phyloP scores from a whole-genome alignment of 2,888 invertebrate species.

The Sarcophaga subvicina region DNA sequence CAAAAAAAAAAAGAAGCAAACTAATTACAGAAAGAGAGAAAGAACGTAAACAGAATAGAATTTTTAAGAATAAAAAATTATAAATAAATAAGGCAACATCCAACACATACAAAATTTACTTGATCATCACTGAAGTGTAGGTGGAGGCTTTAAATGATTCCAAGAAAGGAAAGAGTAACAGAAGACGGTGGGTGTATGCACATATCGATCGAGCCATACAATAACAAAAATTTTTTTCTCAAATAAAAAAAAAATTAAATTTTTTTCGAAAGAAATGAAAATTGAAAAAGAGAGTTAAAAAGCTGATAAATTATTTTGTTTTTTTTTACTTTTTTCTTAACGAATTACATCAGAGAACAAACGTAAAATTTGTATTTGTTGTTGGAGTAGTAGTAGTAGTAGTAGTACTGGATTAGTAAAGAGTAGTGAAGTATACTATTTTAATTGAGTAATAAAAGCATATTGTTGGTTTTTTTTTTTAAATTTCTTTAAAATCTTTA shows the following conservation, averaged over 20 bases:
- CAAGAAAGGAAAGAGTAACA: not conserved
- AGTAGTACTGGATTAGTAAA: constrained; percentile 20
- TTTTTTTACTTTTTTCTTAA: not conserved
- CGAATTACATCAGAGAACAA: constrained; percentile 52
- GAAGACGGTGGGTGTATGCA: constrained; percentile 27
- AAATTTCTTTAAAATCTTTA: constrained; percentile 69
- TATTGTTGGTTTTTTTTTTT: constrained; percentile 69
- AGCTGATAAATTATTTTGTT: too few relatives aligned
- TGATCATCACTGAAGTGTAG: not conserved
- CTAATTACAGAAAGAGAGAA: not conserved
- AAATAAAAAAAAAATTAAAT: too few relatives aligned
- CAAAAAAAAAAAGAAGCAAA: not conserved
- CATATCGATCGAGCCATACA: constrained; percentile 29
- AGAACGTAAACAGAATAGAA: not conserved
- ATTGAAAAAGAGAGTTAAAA: too few relatives aligned
- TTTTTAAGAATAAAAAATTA: constrained; percentile 4
- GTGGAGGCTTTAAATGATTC: not conserved
- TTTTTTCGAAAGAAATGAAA: too few relatives aligned
- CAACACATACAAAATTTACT: constrained; percentile 39
- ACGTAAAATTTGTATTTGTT: constrained; percentile 37
- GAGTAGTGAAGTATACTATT: constrained; percentile 28
- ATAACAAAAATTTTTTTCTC: too few relatives aligned
- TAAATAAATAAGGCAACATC: constrained; percentile 48
- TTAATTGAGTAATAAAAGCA: constrained; percentile 69
- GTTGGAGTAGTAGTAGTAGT: constrained; percentile 31